phyloP scores from a whole-genome alignment of 2,888 invertebrate genomes.

The Tricholauxania praeusta region DNA sequence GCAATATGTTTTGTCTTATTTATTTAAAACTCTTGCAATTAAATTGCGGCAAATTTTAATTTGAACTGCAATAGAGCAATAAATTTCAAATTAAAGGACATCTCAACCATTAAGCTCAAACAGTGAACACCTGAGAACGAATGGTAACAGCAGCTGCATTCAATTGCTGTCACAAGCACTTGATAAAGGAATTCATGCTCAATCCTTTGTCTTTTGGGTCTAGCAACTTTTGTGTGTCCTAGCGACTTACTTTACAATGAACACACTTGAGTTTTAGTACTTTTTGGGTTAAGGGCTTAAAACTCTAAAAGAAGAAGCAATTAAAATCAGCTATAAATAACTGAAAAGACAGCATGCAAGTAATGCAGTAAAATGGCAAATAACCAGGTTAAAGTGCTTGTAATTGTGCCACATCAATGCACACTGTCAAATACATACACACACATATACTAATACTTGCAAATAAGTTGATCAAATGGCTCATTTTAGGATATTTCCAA shows the following conservation, averaged over 20 bases:
- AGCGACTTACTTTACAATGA: not conserved
- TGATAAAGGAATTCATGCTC: not conserved
- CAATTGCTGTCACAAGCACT: not conserved
- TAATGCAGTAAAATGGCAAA: not conserved
- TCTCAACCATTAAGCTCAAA: too few relatives aligned
- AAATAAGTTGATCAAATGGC: too few relatives aligned
- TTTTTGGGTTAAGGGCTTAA: conserved; percentile 5
- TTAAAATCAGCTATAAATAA: not conserved
- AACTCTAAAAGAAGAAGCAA: not conserved
- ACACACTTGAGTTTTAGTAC: not conserved
- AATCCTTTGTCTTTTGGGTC: not conserved
- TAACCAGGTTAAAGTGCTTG: conserved; percentile 37
- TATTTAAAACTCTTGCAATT: too few relatives aligned
- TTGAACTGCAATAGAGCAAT: too few relatives aligned
- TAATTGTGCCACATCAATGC: conserved; percentile 24
- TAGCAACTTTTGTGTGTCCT: not conserved
- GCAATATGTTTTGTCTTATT: too few relatives aligned
- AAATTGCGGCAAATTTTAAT: too few relatives aligned
- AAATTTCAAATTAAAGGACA: too few relatives aligned
- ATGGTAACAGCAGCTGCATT: too few relatives aligned
- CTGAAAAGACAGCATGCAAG: not conserved
- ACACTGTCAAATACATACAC: conserved; percentile 6
- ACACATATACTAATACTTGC: not conserved
- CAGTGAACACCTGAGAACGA: too few relatives aligned
- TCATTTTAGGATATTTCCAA: too few relatives aligned